Conservation (phyloP, 2,888 invertebrate species). For the Megaustenia siamemsis region DNA sequence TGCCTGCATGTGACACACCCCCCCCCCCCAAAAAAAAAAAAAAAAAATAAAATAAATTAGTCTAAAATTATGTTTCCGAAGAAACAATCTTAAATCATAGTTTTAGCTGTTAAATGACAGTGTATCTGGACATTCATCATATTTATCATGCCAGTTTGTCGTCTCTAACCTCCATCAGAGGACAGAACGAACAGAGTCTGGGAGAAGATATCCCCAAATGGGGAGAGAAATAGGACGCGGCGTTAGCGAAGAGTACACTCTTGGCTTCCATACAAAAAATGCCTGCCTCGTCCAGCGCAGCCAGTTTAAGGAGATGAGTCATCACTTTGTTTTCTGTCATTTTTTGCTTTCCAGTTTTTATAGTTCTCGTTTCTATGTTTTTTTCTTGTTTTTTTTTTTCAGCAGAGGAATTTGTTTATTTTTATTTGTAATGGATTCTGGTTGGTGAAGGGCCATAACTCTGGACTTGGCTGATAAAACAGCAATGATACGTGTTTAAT, state of each 20-base stretch:
- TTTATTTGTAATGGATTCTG: too few species aligned
- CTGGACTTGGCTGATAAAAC: too few species aligned
- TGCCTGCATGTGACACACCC: too few species aligned
- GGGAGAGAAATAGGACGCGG: too few species aligned
- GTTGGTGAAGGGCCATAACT: too few species aligned
- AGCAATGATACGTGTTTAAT: too few species aligned
- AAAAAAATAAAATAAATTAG: not conserved
- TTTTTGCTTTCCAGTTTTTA: not conserved
- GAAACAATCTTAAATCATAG: not conserved
- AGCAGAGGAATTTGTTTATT: too few species aligned
- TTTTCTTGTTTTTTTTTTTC: too few species aligned
- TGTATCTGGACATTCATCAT: not conserved
- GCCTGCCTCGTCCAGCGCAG: not conserved
- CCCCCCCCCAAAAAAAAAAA: too few species aligned
- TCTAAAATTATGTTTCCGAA: not conserved
- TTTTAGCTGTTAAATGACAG: conserved; percentile 1
- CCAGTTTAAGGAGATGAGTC: not conserved
- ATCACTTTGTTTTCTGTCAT: not conserved
- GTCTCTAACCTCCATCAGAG: not conserved
- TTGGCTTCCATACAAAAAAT: conserved; percentile 3
- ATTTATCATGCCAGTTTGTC: not conserved
- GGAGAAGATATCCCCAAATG: too few species aligned
- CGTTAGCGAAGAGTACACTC: too few species aligned
- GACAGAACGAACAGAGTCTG: not conserved
- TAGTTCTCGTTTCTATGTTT: not conserved